Percentiles rank a stretch among this genome's conserved stretches.
Evolutionary conservation across 2,797 vertebrate genomes (phyloP).

Genomic region (Zenarchopterus dispar): DNA sequence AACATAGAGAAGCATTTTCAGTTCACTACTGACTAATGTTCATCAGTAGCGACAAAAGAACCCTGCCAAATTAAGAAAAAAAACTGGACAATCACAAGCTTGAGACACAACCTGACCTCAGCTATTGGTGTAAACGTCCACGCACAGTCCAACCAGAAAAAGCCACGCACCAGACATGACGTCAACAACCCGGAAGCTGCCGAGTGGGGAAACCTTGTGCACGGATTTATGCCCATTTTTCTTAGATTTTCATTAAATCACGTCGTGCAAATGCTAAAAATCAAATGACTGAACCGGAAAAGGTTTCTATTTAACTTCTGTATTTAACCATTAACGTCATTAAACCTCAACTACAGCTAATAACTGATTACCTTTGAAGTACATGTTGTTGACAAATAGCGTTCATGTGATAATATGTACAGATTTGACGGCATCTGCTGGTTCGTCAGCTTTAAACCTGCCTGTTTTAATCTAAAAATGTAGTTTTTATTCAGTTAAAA

Average conservation of each 20-base stretch:
- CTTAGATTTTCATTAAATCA: background rate
- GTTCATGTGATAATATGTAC: background rate
- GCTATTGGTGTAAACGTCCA: conserved; percentile 18
- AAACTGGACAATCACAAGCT: background rate
- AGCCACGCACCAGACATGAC: conserved; percentile 72
- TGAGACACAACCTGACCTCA: background rate
- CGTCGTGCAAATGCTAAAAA: background rate
- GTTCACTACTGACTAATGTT: too few species aligned
- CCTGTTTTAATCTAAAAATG: conserved; percentile 29
- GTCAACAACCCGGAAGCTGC: conserved; percentile 70
- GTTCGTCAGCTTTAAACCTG: conserved; percentile 2
- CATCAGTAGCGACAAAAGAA: too few species aligned
- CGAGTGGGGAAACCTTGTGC: conserved; percentile 37
- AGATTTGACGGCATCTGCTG: background rate
- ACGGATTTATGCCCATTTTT: background rate
- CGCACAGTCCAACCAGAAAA: conserved; percentile 74
- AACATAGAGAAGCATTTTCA: background rate
- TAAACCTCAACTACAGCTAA: background rate
- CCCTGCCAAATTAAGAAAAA: background rate
- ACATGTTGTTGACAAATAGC: background rate
- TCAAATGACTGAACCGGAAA: background rate
- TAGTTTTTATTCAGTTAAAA: conserved; percentile 34
- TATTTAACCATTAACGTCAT: background rate
- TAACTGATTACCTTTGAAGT: background rate
- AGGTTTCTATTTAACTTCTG: conserved; percentile 1